Base-by-base conservation (phyloP, 2,888 invertebrate genomes). In the Apocheima hispidaria region DNA sequence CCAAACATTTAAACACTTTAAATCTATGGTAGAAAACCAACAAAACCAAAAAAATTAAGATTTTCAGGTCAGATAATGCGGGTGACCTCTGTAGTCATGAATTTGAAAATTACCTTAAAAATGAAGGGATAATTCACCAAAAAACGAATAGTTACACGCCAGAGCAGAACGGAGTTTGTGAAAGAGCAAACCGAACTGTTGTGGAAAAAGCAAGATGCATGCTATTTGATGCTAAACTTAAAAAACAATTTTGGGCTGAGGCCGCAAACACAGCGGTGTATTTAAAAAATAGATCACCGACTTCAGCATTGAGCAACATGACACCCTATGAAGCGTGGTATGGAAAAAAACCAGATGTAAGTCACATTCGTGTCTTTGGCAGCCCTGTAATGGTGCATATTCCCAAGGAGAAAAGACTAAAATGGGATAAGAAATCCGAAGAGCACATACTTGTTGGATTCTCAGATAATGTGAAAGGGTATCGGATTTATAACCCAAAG, bases 321-420 rank as follows among this genome's bases (percentile, higher is more conserved):
- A 66, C 71, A 12, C 68, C 72, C 12, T 66, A 35, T 68, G 68
- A 70, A 28, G 0, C 50, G 4, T 72, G 71, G 70, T 61, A 55
- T 2, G 46, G 58, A 2, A 57, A 40, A 7, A 68, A 65, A 16
- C 67, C 68, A 46, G 33, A 67, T 41, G 2, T 71, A 6, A 58
- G 52, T 2, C 59, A 71, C 18, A 7, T 70, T 4, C 21, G 60
- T 36, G 40, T 71, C 12, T 69, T 69, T 48, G 71, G 68, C 3
- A 63, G 64, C 23, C 28, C 30, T 0, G 58, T 54, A 1, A 58
- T 71, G 57, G 52, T 58, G 1, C 65, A 70, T 48, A 20, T 67
- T 4, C 65, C 68, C 1, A 69, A 66, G 66, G 65, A n/a, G n/a
- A n/a, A n/a, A n/a, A n/a, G n/a, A n/a, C n/a, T n/a, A n/a, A n/a